phyloP scores from a whole-genome alignment of 2,888 invertebrate species.

The Antheraea yamamai region DNA sequence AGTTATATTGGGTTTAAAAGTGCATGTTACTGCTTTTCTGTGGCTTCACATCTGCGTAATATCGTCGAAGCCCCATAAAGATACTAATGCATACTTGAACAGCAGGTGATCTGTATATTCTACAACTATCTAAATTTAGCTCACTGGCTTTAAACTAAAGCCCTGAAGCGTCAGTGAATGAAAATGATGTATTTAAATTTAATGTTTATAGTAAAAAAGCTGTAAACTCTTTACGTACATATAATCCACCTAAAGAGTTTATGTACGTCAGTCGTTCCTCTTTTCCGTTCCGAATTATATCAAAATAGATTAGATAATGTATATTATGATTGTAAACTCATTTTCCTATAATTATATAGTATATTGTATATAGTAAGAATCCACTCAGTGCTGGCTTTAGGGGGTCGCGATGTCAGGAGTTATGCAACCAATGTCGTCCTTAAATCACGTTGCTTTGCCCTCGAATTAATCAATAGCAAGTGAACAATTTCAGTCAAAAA shows the following conservation, averaged over 20 bases:
- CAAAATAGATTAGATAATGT: background rate
- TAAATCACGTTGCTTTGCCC: too few relatives aligned
- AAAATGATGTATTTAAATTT: conserved; percentile 41
- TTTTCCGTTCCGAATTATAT: conserved; percentile 4
- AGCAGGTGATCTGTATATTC: conserved; percentile 40
- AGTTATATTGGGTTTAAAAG: conserved; percentile 45
- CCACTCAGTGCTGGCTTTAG: background rate
- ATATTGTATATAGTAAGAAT: background rate
- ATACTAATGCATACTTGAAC: conserved; percentile 9
- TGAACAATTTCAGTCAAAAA: too few relatives aligned
- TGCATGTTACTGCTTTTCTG: conserved; percentile 43
- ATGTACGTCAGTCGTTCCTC: conserved; percentile 6
- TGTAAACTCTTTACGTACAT: conserved; percentile 26
- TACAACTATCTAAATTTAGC: conserved; percentile 55
- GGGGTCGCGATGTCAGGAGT: too few relatives aligned
- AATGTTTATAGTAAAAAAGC: conserved; percentile 34
- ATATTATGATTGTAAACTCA: background rate
- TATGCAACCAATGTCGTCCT: too few relatives aligned
- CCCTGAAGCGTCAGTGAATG: conserved; percentile 35
- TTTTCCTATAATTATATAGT: background rate
- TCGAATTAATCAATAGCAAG: too few relatives aligned
- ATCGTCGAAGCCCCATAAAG: conserved; percentile 9
- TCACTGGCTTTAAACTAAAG: conserved; percentile 44
- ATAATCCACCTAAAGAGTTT: conserved; percentile 33
- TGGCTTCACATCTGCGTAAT: conserved; percentile 55